Evolutionary conservation across 2,113 vertebrate genomes (phyloP), one percentile per base, ranked within the genome.

Genomic region (Puffinus mauretanicus): DNA sequence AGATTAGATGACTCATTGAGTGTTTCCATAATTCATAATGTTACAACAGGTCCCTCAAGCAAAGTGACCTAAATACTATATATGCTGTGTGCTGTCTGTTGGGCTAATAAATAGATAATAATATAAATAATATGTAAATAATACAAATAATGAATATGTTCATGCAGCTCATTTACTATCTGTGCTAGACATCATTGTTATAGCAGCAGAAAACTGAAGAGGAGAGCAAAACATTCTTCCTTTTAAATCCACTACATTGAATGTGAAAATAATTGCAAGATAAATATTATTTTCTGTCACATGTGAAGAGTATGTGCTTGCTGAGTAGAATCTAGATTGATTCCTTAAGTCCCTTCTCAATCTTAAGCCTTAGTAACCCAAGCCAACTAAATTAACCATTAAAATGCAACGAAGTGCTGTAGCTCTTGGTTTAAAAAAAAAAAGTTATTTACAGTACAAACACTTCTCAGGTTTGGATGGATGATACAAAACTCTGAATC

Each of bases 21-120:
- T 80, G 55, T 78, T 94, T 89, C 84, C 60, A 36, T 84, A 90
- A 93, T 78, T 94, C 60, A 51, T 81, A 70, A 36, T 70, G 72
- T 88, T 94, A 60, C 92, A 94, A 80, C 71, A 71, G 57, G 26
- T 82, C 46, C 42, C 19, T 94, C n/a, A 70, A 20, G 77, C 85
- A 67, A 92, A 76, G 52, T 88, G 94, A 86, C 88, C 88, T 93
- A 86, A 83, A 96, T 91, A 87, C 16, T 87, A 20, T 16, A n/a
- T 75, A 26, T 77, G 30, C 34, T 87, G 21, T 79, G 8, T 60
- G 60, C 67, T 86, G 30, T 61, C 76, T 90, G 10, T 78, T 88
- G 38, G 55, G 27, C 76, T 96, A 95, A 90, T 61, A 91, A 51
- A 84, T 80, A 94, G 55, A 49, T 81, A 86, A 90, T 88, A 86